phyloP scores from a whole-genome alignment of 2,113 vertebrate genomes.

The Lampris incognitus region DNA sequence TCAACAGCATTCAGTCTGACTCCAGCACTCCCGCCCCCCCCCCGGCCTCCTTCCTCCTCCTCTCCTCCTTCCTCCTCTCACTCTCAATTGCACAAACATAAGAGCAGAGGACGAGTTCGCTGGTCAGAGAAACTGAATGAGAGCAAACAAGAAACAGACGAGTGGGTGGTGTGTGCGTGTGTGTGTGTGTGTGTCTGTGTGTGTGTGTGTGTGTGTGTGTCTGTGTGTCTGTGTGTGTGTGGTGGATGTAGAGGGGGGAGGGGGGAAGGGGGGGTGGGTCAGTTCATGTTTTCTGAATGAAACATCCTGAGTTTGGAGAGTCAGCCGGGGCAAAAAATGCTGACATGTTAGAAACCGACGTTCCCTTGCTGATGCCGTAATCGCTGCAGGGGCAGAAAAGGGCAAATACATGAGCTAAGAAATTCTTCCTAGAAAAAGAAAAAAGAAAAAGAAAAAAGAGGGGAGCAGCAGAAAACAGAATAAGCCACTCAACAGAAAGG shows the following conservation, averaged over 20 bases:
- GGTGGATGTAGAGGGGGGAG: neutral
- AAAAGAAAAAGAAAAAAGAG: constrained; percentile 7
- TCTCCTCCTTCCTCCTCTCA: constrained; percentile 11
- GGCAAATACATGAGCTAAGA: constrained; percentile 46
- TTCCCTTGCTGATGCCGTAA: constrained; percentile 70
- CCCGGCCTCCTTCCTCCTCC: no score
- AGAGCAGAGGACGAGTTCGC: constrained; percentile 39
- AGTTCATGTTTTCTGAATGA: constrained; percentile 83
- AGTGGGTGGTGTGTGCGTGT: no score
- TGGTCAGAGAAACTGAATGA: constrained; percentile 55
- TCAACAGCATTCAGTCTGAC: constrained; percentile 12
- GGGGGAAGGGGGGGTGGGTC: constrained; percentile 20
- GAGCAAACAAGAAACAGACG: constrained; percentile 62
- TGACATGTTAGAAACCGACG: constrained; percentile 70
- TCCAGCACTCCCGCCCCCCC: neutral
- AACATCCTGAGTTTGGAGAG: constrained; percentile 76
- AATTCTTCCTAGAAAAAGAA: constrained; percentile 44
- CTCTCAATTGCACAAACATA: constrained; percentile 36
- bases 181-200: no score
- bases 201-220: no score
- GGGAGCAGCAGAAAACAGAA: constrained; percentile 17
- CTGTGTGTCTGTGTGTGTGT: no score
- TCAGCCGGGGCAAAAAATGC: constrained; percentile 63
- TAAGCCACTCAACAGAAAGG: constrained; percentile 36
- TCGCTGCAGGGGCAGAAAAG: constrained; percentile 42